A percentile compares a stretch with the other conserved stretches of the same genome.
These are phyloP conservation scores for Solea solea DNA, from an alignment of 2,113 vertebrate genomes.

Conservation along the genomic window DNA sequence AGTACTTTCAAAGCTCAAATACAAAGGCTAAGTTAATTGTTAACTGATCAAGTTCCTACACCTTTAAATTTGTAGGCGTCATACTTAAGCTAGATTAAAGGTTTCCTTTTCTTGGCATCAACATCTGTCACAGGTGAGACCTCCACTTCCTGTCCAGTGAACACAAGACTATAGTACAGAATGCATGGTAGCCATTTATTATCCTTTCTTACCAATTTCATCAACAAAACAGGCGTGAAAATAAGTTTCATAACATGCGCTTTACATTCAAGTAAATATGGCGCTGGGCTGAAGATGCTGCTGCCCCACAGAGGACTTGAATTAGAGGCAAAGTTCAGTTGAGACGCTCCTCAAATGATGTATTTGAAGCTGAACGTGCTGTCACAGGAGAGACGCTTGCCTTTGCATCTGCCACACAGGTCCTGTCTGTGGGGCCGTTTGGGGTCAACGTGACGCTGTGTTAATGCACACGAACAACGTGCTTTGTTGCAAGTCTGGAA, in stretches of 20 bases:
- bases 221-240: conserved; percentile 66
- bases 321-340: conserved; percentile 6
- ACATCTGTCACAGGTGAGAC: background rate
- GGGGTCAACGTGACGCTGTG: conserved; percentile 93
- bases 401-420: conserved; percentile 95
- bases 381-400: conserved; percentile 95
- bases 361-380: conserved; percentile 99
- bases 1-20: too few relatives aligned
- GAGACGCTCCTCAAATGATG: conserved; percentile 84
- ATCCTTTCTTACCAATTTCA: conserved; percentile 44
- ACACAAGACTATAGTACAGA: background rate
- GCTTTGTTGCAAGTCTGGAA: conserved; percentile 92
- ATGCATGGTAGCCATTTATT: conserved; percentile 75
- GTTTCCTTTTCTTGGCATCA: background rate
- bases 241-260: conserved; percentile 31
- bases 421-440: conserved; percentile 97
- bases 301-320: background rate
- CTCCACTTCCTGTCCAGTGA: background rate
- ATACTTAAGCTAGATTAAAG: too few relatives aligned
- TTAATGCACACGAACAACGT: conserved; percentile 88
- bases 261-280: conserved; percentile 17
- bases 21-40: too few relatives aligned
- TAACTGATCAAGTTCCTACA: too few relatives aligned
- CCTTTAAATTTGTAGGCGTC: too few relatives aligned
- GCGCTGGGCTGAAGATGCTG: background rate